Evolutionary conservation across 2,888 invertebrate species (phyloP).

Genomic region (Aspidapion aeneum): DNA sequence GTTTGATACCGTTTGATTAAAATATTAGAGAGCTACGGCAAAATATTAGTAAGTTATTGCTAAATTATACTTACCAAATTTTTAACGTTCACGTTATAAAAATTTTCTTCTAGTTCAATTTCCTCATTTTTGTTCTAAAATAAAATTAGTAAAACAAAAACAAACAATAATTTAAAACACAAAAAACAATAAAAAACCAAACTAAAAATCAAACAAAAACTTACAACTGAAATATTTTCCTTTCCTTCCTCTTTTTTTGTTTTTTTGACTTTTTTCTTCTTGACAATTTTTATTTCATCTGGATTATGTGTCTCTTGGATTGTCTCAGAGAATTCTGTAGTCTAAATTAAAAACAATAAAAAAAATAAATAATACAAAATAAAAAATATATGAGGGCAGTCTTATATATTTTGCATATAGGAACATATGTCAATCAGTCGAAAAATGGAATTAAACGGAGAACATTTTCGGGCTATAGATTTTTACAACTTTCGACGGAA

Average conservation of each 20-base stretch:
- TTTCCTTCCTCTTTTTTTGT: constrained; percentile 63
- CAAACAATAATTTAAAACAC: constrained; percentile 32
- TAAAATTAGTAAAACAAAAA: constrained; percentile 22
- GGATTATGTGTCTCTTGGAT: constrained; percentile 36
- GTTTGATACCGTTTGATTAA: too few relatives aligned
- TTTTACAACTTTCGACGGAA: too few relatives aligned
- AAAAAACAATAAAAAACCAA: constrained; percentile 21
- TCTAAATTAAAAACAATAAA: constrained; percentile 39
- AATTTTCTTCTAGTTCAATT: constrained; percentile 36
- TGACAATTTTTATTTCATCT: constrained; percentile 39
- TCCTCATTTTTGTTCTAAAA: constrained; percentile 46
- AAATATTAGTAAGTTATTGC: too few relatives aligned
- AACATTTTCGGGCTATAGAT: too few relatives aligned
- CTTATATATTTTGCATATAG: too few relatives aligned
- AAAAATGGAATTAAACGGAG: too few relatives aligned
- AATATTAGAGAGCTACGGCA: too few relatives aligned
- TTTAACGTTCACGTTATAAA: constrained; percentile 62
- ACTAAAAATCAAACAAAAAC: constrained; percentile 35
- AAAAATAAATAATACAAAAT: constrained; percentile 27
- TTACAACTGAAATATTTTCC: constrained; percentile 67
- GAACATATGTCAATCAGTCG: too few relatives aligned
- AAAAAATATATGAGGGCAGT: constrained; percentile 11
- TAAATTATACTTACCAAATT: constrained; percentile 57
- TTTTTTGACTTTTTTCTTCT: constrained; percentile 61
- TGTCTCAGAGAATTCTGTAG: constrained; percentile 45